Evolutionary conservation across 1,140 invertebrate genomes (phyloP).

Genomic region (Oppia nitens): DNA sequence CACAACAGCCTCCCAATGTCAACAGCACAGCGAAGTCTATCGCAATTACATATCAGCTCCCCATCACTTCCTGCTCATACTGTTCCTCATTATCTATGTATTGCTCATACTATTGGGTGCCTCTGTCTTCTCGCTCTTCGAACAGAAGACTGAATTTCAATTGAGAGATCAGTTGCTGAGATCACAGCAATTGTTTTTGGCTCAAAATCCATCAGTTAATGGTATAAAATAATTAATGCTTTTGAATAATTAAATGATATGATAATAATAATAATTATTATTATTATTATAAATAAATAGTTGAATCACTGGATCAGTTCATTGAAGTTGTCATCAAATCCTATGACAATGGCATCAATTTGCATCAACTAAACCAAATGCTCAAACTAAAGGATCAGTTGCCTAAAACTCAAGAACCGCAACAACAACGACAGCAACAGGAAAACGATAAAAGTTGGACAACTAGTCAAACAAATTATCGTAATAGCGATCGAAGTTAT

Average conservation of each 20-base stretch:
- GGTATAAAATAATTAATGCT: not conserved
- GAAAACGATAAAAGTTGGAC: not conserved
- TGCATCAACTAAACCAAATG: conserved; percentile 9
- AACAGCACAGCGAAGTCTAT: not conserved
- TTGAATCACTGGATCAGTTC: not conserved
- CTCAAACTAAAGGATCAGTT: not conserved
- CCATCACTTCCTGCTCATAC: conserved; percentile 9
- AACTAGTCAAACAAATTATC: not conserved
- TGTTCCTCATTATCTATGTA: conserved; percentile 10
- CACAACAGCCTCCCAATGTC: too few relatives aligned
- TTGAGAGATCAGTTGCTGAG: conserved; percentile 6
- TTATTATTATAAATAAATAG: conserved; percentile 3
- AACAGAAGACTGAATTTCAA: conserved; percentile 10
- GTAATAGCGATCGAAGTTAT: not conserved
- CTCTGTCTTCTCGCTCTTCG: conserved; percentile 10
- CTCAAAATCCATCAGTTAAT: conserved; percentile 8
- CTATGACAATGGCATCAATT: conserved; percentile 7
- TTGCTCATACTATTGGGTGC: conserved; percentile 12
- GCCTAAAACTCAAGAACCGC: not conserved
- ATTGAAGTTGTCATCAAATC: not conserved
- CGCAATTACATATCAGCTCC: conserved; percentile 2
- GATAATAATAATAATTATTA: too few relatives aligned
- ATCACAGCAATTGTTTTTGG: conserved; percentile 12
- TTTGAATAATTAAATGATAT: not conserved
- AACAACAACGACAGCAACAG: not conserved